Base-by-base conservation (phyloP, 2,113 vertebrate genomes). In the Brachypodius melanocephalos region DNA sequence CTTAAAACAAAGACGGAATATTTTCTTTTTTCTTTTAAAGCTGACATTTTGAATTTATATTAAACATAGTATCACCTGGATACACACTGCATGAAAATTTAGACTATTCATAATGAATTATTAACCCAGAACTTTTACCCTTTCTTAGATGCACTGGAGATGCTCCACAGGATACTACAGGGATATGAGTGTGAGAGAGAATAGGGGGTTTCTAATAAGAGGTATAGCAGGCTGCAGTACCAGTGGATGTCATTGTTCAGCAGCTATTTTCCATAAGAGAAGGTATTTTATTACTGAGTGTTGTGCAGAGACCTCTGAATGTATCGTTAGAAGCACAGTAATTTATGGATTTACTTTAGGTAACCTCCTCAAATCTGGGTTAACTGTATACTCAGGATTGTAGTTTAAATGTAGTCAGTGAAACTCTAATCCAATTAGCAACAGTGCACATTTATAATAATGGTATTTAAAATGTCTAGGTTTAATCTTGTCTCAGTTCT, bases 61-160 rank as follows among this genome's bases (percentile, higher is more conserved):
- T 69, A 86, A 90, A 67, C 63, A 42, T 87, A 67, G 32, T 71
- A 90, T 85, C 55, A 82, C 63, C 69, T 89, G 69, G 40, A 87
- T 93, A 45, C 48, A 79, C 66, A 61, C 38, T 73, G 81, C 81
- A 62, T 59, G 82, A 92, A 95, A 95, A 96, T 36, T 42, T 40
- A 75, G 68, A 54, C 61, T 78, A 28, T 89, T 82, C 55, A 76
- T 87, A 72, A 95, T 90, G 65, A 95, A 93, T 96, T 96, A 94
- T 95, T 96, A 96, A 97, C 85, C 84, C 32, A 24, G 59, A 93
- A 85, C 38, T 88, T 96, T 95, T 96, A 76, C 79, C 57, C 46
- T 94, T 94, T 96, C 62, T 75, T 48, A 85, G 52, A 77, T 82
- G 62, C 43, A 55, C 76, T 93, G 84, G 68, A 94, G 88, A 73